phyloP scores from a whole-genome alignment of 2,113 vertebrate species.

The Mola mola region DNA sequence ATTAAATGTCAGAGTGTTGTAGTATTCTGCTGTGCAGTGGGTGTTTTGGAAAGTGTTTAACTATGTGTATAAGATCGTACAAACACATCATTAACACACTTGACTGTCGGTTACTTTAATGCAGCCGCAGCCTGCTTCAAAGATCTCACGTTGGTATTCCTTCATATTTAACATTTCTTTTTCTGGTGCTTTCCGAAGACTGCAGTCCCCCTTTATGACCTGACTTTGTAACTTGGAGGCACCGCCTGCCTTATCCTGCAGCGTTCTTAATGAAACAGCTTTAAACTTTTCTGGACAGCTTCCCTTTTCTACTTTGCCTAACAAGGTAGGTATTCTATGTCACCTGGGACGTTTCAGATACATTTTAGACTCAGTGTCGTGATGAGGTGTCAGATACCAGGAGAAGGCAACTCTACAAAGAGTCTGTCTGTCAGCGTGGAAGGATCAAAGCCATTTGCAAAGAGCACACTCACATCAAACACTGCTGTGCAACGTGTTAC shows the following conservation, averaged over 20 bases:
- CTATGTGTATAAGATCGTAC: neutral
- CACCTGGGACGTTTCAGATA: constrained; percentile 74
- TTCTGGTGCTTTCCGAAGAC: constrained; percentile 9
- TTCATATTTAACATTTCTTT: neutral
- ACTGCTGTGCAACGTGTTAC: constrained; percentile 74
- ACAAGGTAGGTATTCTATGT: constrained; percentile 72
- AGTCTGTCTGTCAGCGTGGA: constrained; percentile 73
- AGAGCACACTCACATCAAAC: constrained; percentile 75
- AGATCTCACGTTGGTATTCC: neutral
- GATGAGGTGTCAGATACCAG: constrained; percentile 76
- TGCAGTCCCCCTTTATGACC: neutral
- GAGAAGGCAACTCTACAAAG: constrained; percentile 68
- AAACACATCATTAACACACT: neutral
- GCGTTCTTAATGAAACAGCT: constrained; percentile 56
- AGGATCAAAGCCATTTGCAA: constrained; percentile 82
- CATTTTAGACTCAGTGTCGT: constrained; percentile 63
- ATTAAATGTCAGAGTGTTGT: constrained; percentile 25
- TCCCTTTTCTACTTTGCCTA: constrained; percentile 68
- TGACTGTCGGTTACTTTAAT: constrained; percentile 5
- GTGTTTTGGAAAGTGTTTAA: constrained; percentile 7
- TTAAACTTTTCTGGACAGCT: constrained; percentile 69
- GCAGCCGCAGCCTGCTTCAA: neutral
- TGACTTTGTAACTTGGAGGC: constrained; percentile 3
- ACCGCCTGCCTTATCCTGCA: constrained; percentile 26
- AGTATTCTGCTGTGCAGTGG: constrained; percentile 18